Percentiles rank a stretch among this genome's conserved stretches.
These are phyloP conservation scores for Acipenser oxyrinchus DNA, from an alignment of 2,797 vertebrate genomes.

Conservation along the genomic window DNA sequence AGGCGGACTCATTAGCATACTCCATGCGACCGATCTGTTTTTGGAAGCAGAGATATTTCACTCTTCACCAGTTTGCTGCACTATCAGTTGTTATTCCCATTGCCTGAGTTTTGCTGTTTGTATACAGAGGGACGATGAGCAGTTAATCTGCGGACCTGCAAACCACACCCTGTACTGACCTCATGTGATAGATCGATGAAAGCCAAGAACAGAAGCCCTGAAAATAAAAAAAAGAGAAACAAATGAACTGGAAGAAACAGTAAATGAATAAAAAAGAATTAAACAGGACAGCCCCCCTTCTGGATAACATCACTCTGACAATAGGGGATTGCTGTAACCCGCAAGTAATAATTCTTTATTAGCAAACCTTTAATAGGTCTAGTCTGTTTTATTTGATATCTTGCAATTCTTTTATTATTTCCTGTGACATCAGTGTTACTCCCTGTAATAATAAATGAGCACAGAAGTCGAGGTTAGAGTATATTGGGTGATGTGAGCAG, in stretches of 20 bases:
- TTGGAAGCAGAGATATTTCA: too few relatives aligned
- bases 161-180: constrained; percentile 65
- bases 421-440: constrained; percentile 33
- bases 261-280: constrained; percentile 18
- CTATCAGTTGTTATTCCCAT: too few relatives aligned
- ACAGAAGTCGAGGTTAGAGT: neutral
- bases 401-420: constrained; percentile 36
- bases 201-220: constrained; percentile 96
- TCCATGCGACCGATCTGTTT: too few relatives aligned
- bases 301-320: too few relatives aligned
- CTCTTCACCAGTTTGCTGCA: too few relatives aligned
- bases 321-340: neutral
- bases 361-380: constrained; percentile 47
- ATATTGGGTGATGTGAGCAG: constrained; percentile 9
- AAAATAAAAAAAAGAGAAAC: constrained; percentile 15
- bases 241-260: constrained; percentile 16
- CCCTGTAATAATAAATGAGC: constrained; percentile 21
- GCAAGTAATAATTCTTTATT: neutral
- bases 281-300: constrained; percentile 19
- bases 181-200: constrained; percentile 88
- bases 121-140: too few relatives aligned
- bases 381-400: constrained; percentile 43
- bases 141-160: too few relatives aligned
- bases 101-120: too few relatives aligned
- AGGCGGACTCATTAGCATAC: too few relatives aligned